A percentile compares a stretch with the other conserved stretches of the same genome.
These are phyloP conservation scores for Spondyliosoma cantharus DNA, from an alignment of 2,797 vertebrate species.

Conservation along the genomic window DNA sequence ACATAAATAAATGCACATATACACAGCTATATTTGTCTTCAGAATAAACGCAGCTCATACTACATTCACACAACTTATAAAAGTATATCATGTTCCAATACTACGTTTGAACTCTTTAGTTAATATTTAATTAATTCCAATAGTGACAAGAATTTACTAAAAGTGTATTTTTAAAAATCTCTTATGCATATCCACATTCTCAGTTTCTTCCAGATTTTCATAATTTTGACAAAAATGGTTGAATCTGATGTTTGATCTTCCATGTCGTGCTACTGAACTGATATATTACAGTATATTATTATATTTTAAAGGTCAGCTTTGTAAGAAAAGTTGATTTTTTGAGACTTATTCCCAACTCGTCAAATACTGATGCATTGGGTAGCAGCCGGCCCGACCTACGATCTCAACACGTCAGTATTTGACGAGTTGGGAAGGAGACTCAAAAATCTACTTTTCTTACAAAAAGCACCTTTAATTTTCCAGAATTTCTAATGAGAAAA, in stretches of 20 bases:
- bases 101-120: no score
- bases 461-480: not conserved
- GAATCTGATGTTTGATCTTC: no score
- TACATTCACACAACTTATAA: conserved; percentile 25
- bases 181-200: not conserved
- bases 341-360: no score
- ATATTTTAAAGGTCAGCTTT: no score
- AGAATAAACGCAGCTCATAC: conserved; percentile 9
- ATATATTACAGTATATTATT: no score
- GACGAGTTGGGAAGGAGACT: no score
- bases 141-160: not conserved
- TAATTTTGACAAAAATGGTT: not conserved
- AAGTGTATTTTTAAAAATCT: not conserved
- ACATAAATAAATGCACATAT: conserved; percentile 8
- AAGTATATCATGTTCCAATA: not conserved
- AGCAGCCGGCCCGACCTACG: no score
- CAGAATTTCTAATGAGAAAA: not conserved
- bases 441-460: no score
- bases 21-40: conserved; percentile 5
- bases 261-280: no score
- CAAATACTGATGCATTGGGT: no score
- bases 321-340: no score
- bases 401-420: no score
- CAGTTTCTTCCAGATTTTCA: not conserved
- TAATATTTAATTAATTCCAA: not conserved